Base-by-base conservation (phyloP, 2,797 vertebrate species). In the Anomalospiza imberbis region DNA sequence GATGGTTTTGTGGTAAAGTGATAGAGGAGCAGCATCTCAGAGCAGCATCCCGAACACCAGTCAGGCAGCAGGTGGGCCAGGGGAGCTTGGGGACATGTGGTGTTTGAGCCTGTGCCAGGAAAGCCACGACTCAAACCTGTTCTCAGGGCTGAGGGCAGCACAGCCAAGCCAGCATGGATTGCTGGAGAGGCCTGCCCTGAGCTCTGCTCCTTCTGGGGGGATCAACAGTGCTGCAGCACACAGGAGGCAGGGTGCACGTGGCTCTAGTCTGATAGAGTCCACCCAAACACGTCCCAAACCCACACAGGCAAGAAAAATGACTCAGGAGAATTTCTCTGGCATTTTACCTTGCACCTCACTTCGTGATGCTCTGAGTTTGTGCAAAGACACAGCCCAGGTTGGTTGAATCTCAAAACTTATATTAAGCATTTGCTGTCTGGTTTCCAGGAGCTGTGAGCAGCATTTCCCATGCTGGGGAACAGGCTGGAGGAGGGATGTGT, bases 71-170 rank as follows among this genome's bases (percentile, higher is more conserved):
- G 67, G 60, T 9, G 63, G 21, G 51, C 34, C 26, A 18, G 38
- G 34, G 44, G 26, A 63, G 21, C 29, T 1, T 40, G 62, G 51
- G 40, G 16, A 38, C 15, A 2, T 2, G 3, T 0, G 0, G 13
- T 12, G 53, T 40, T n/a, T 71, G 80, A 54, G 73, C 20, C 32
- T 6, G 3, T 26, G 40, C n/a, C 36, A 16, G n/a, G 34, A 67
- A 29, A 75, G 16, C 32, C 38, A 19, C 0, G 0, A 24, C 22
- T 24, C 57, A 32, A 29, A 50, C 13, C 42, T 6, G 1, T 7
- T 28, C 32, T 45, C 31, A 29, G 60, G 80, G 65, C 32, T 12
- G 13, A 75, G 71, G 12, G 31, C 3, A 42, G 42, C 32, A 32
- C 50, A 10, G 12, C 32, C 32, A 32, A 24, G 1, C 7, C 81